Base-by-base conservation (phyloP, 2,797 vertebrate genomes). In the Aratinga solstitialis region DNA sequence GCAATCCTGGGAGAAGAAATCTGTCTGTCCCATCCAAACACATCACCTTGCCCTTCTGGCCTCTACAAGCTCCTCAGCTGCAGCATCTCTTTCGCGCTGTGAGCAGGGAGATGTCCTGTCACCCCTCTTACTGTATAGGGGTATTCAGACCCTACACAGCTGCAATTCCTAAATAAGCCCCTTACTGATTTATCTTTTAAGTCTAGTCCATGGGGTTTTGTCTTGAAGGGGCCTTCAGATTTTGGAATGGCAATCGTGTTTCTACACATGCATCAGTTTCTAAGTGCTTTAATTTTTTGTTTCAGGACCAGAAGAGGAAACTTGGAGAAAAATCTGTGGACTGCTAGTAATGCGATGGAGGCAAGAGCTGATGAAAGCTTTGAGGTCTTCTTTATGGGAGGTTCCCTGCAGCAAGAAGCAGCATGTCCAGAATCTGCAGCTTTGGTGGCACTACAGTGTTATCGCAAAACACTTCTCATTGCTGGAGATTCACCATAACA, bases 221-320 rank as follows among this genome's bases (percentile, higher is more conserved):
- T 83, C 80, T 80, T 56, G 21, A 83, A 72, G 23, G 27, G 13
- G 6, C 51, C 16, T 84, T 90, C 74, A 43, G 63, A 62, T 92
- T 75, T 86, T 50, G 50, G 12, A 54, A 34, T 92, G 48, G 74
- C 84, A 92, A 69, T 14, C 51, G 26, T 75, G 23, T 72, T 74
- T 94, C 50, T 90, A 73, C 34, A 50, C 48, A 50, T 27, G 48
- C 48, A 84, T 78, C 45, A 14, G 36, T 75, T 93, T 80, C 32
- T 61, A 40, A 86, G 54, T 26, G 58, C 42, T 32, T 30, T 58
- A 65, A 43, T 77, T 83, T 95, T 86, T 89, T 43, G 90, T 94
- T 89, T 76, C 88, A 92, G 93, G 79, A 93, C 29, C 47, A 68
- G 48, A 83, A 92, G 27, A 67, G 75, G 51, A 87, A 90, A 65